Base-by-base conservation (phyloP, 2,888 invertebrate genomes). In the Epistrophe eligans region DNA sequence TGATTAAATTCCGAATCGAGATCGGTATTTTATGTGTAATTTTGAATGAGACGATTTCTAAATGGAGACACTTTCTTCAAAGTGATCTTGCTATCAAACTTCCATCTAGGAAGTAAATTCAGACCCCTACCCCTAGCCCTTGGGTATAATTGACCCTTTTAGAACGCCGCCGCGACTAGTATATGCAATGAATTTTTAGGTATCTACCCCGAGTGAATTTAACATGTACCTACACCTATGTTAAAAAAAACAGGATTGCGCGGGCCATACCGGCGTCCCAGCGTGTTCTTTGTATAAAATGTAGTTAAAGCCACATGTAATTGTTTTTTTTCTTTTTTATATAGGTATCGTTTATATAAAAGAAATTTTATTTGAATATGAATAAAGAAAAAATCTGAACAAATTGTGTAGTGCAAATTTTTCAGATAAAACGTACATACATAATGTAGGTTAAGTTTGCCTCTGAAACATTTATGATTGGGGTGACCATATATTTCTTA, bases 241-340 rank as follows among this genome's bases (percentile, higher is more conserved):
- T 52, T 67, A 1, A 9, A 7, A 4, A 1, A 24, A 67, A 52
- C 0, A 0, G 3, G 67, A 67, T 67, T 67, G 67, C 67, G 67
- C 67, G 67, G 67, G 67, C 52, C 67, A 9, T 35, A n/a, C 67
- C 67, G 52, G 67, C 52, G 24, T 50, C 24, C 9, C 38, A 24
- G 48, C 38, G 50, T 38, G 38, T 38, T 13, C 13, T 38, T 38
- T 38, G 7, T 67, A n/a, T 35, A 4, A 19, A 17, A 15, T 66
- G 17, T 24, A 28, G 19, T 15, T 17, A 7, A 24, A 15, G 19
- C 19, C n/a, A 17, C 9, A 15, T 60, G 24, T 24, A 10, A 7
- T 7, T 24, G 2, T 1, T 3, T 10, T 17, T 19, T 13, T 50
- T 50, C 0, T 1, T 9, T 17, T 48, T 8, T 9, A 0, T 1